A percentile compares a stretch with the other conserved stretches of the same genome.
Conservation (phyloP, 2,113 vertebrate species). For the Calidris pygmaea region DNA sequence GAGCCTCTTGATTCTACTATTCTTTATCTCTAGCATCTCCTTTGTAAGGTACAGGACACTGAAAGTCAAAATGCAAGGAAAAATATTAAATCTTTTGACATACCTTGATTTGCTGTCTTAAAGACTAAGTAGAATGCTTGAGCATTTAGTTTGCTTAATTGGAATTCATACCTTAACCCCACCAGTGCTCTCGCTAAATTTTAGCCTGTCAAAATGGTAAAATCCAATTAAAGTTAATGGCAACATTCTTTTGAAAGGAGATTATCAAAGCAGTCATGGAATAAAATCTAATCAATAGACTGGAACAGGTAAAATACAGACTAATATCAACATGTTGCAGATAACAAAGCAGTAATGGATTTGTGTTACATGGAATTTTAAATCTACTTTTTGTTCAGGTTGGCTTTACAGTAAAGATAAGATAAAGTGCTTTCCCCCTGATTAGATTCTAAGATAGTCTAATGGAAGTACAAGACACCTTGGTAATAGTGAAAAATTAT, state of each 20-base stretch:
- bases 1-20: background rate
- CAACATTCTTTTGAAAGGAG: background rate
- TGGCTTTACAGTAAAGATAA: slow-evolving; percentile 21
- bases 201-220: background rate
- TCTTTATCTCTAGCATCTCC: background rate
- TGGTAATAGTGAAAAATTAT: background rate
- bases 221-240: background rate
- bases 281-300: background rate
- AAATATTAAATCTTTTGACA: background rate
- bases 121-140: background rate
- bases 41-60: background rate
- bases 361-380: background rate
- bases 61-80: slow-evolving; percentile 16
- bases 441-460: background rate
- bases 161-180: background rate
- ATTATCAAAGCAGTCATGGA: background rate
- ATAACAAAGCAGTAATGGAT: background rate
- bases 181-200: background rate
- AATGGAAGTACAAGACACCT: background rate
- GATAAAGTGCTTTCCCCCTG: background rate
- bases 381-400: background rate
- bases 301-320: background rate
- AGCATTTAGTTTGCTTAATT: background rate
- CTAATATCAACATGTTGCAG: background rate
- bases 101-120: background rate